phyloP scores from a whole-genome alignment of 2,888 invertebrate genomes.

The Cotesia congregata region DNA sequence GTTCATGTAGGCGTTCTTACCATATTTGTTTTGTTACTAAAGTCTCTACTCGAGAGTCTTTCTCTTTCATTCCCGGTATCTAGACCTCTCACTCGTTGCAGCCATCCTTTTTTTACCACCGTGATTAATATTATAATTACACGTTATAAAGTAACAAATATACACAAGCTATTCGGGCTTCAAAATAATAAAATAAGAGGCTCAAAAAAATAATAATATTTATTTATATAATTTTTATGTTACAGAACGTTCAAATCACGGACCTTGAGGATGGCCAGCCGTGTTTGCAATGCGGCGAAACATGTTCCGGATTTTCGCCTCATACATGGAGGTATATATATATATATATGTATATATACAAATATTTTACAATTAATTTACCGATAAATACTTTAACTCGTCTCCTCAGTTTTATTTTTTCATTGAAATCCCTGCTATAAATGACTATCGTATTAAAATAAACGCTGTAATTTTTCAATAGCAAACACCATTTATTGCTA shows the following conservation, averaged over 20 bases:
- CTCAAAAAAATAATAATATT: not conserved
- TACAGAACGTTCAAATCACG: conserved; percentile 87
- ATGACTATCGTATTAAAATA: not conserved
- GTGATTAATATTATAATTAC: conserved; percentile 12
- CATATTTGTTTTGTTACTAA: conserved; percentile 51
- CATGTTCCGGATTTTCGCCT: conserved; percentile 86
- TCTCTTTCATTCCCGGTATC: conserved; percentile 30
- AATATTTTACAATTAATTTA: conserved; percentile 2
- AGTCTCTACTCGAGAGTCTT: conserved; percentile 7
- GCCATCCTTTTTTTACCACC: conserved; percentile 7
- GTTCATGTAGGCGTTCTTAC: conserved; percentile 63
- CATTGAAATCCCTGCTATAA: not conserved
- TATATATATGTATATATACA: no score
- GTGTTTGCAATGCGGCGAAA: conserved; percentile 85
- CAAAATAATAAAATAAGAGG: not conserved
- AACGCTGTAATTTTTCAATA: conserved; percentile 15
- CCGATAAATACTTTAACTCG: not conserved
- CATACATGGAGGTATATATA: conserved; percentile 89
- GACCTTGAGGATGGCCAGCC: conserved; percentile 90
- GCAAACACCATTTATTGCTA: not conserved
- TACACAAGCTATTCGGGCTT: not conserved
- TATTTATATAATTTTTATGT: conserved; percentile 54
- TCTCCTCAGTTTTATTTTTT: not conserved
- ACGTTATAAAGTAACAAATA: conserved; percentile 19
- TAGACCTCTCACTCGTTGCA: conserved; percentile 3